These are phyloP conservation scores for Rhagologus leucostigma DNA, from an alignment of 2,113 vertebrate species.

Conservation along the genomic window DNA sequence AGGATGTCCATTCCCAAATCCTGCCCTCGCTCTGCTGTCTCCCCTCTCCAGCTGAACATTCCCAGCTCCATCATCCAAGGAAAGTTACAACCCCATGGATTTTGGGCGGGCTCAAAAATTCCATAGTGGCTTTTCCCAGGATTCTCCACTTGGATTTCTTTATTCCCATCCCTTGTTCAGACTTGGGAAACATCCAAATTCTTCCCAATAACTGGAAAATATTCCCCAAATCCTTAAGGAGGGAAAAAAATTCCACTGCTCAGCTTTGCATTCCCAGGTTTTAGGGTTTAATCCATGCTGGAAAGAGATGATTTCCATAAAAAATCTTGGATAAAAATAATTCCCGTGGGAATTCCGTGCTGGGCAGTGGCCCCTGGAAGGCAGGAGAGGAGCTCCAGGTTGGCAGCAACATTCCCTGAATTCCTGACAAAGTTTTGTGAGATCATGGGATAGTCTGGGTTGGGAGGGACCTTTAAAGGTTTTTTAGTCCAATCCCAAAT, in stretches of 20 bases:
- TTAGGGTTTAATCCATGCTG: neutral
- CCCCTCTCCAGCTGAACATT: neutral
- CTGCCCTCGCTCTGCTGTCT: neutral
- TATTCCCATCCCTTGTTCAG: neutral
- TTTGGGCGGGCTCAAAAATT: neutral
- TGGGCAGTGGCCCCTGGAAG: neutral
- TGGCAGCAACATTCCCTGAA: neutral
- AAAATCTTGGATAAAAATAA: neutral
- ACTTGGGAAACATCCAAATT: neutral
- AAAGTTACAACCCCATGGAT: neutral
- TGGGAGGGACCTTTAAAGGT: neutral
- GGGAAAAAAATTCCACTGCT: neutral
- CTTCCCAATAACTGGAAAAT: neutral
- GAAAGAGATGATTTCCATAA: neutral
- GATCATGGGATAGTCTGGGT: neutral
- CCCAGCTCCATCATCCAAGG: neutral
- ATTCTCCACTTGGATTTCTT: neutral
- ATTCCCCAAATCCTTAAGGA: neutral
- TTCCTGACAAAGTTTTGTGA: neutral
- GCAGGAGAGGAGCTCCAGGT: neutral
- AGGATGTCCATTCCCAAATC: neutral
- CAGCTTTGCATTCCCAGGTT: neutral
- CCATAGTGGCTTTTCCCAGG: neutral
- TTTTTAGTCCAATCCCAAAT: neutral
- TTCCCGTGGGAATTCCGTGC: neutral